Base-by-base conservation (phyloP, 1,140 invertebrate species). In the Euwallacea similis region DNA sequence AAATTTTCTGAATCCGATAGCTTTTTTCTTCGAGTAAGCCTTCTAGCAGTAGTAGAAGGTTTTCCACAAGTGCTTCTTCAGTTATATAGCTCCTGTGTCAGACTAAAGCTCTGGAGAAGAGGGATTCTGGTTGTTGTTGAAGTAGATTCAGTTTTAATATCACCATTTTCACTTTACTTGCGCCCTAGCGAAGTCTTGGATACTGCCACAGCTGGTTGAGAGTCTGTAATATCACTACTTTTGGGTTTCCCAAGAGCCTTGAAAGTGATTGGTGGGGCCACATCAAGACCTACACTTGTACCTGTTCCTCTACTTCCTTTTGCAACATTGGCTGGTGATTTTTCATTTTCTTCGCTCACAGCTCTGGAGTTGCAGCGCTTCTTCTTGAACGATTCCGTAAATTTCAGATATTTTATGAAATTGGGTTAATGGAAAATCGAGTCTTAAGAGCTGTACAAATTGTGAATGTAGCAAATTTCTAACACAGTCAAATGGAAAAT, bases 81-180 rank as follows among this genome's bases (percentile, higher is more conserved):
- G 61, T 60, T 4, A 15, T 15, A 7, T 63, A 70, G 11, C 33
- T 66, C 67, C 67, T 59, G 8, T 67, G 63, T 54, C 67, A 62
- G 44, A 50, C 56, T 6, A 62, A 42, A 13, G 54, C 46, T 53
- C 66, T 73, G 13, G 47, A n/a, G n/a, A n/a, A n/a, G 46, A 15
- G 58, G 58, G 13, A 42, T 43, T 71, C 64, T 62, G 1, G 21
- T 33, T 33, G 4, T 33, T 33, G 21, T 33, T 16, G 53, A 21
- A 10, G 15, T 21, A 47, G 10, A 21, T 60, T 69, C 67, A 15
- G 42, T 13, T 47, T 71, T 55, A 16, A 41, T 21, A 7, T 13
- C 41, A 11, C 16, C 42, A 41, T 56, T 66, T 42, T 56, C 64
- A 47, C 70, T 59, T 42, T 64, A 33, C 46, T 33, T 65, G 16